phyloP scores from a whole-genome alignment of 2,113 vertebrate species.

The Labeo catla region DNA sequence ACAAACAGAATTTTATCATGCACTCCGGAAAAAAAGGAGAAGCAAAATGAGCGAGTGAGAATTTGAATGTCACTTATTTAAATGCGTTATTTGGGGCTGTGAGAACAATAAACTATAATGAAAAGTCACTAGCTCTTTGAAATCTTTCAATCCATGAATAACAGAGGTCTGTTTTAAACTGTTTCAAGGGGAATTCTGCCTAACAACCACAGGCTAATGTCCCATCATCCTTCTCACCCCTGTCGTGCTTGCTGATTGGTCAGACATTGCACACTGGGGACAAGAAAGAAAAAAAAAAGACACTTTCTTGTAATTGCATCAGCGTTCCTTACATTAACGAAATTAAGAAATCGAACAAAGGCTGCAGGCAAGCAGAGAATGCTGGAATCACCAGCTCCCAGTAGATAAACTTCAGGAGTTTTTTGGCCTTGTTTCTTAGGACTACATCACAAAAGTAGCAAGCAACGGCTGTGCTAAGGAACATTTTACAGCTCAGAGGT shows the following conservation, averaged over 20 bases:
- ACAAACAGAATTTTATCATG: slow-evolving; percentile 54
- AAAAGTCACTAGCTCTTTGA: slow-evolving; percentile 39
- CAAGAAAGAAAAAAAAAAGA: neutral
- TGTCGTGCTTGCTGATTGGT: slow-evolving; percentile 39
- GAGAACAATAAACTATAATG: slow-evolving; percentile 38
- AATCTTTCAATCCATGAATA: slow-evolving; percentile 28
- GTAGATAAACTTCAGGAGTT: slow-evolving; percentile 5
- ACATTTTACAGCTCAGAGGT: neutral
- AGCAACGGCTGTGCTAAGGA: neutral
- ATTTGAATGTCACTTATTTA: slow-evolving; percentile 33
- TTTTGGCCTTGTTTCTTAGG: slow-evolving; percentile 14
- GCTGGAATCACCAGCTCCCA: slow-evolving; percentile 13
- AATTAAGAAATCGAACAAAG: slow-evolving; percentile 49
- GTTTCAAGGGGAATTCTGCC: slow-evolving; percentile 37
- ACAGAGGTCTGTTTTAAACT: slow-evolving; percentile 35
- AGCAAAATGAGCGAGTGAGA: slow-evolving; percentile 12
- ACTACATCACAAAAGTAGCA: neutral
- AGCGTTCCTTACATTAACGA: slow-evolving; percentile 35
- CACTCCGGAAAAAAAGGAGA: slow-evolving; percentile 16
- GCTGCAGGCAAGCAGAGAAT: slow-evolving; percentile 35
- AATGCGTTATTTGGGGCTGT: neutral
- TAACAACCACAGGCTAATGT: slow-evolving; percentile 33
- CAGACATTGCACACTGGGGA: slow-evolving; percentile 27
- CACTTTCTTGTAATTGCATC: slow-evolving; percentile 50
- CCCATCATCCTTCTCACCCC: slow-evolving; percentile 16